These are phyloP conservation scores for Macroramphosus scolopax DNA, from an alignment of 2,797 vertebrate species.

Conservation along the genomic window DNA sequence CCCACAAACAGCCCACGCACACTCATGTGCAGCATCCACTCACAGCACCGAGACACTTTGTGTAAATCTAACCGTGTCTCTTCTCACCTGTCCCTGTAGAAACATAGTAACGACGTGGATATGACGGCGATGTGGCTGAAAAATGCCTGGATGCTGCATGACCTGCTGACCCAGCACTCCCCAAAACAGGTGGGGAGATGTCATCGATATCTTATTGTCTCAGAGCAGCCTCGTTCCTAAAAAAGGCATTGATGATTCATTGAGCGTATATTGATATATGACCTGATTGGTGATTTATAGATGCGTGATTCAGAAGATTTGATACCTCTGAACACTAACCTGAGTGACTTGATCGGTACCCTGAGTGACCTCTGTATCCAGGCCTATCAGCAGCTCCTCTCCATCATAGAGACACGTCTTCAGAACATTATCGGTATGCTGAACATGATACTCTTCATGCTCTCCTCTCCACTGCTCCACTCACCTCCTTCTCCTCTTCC, in stretches of 20 bases:
- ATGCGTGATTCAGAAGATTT: constrained; percentile 45
- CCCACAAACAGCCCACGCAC: no score
- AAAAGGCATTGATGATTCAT: no score
- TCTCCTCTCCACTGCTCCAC: not conserved
- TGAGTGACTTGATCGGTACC: constrained; percentile 57
- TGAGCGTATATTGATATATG: no score
- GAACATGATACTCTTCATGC: not conserved
- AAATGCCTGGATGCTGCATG: constrained; percentile 74
- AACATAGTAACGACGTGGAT: constrained; percentile 66
- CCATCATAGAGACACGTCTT: constrained; percentile 69
- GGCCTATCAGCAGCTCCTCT: constrained; percentile 84
- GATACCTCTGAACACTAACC: constrained; percentile 56
- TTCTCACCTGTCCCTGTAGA: constrained; percentile 58
- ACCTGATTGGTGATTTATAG: no score
- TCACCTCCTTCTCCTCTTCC: not conserved
- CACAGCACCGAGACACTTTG: no score
- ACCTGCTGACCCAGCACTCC: constrained; percentile 77
- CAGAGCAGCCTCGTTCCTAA: no score
- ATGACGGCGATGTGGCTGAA: constrained; percentile 79
- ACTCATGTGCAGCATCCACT: no score
- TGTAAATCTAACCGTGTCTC: not conserved
- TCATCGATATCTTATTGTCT: no score
- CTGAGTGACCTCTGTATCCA: constrained; percentile 79
- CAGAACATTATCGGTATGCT: constrained; percentile 74
- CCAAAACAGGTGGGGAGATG: constrained; percentile 61